Conservation (phyloP, 2,797 vertebrate species). For the Cuculus canorus region DNA sequence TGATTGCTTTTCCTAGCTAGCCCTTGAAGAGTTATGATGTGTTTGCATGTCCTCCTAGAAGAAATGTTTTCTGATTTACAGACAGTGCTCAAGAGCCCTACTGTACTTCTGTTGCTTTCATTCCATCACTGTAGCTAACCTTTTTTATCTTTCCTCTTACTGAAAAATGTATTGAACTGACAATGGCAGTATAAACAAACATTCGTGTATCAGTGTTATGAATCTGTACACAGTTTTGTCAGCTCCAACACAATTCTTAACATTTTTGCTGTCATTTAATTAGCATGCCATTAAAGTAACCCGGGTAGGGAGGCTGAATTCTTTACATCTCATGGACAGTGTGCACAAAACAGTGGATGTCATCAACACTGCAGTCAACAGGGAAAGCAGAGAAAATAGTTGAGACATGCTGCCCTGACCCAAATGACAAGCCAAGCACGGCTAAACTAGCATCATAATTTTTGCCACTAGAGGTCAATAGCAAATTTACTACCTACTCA, state of each 20-base stretch:
- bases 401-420: neutral
- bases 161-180: neutral
- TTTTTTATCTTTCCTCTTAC: neutral
- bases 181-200: neutral
- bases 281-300: neutral
- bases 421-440: neutral
- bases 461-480: neutral
- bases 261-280: neutral
- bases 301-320: neutral
- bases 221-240: neutral
- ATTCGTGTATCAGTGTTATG: neutral
- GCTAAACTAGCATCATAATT: neutral
- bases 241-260: neutral
- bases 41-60: neutral
- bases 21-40: neutral
- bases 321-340: neutral
- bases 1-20: neutral
- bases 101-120: neutral
- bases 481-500: neutral
- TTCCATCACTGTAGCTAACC: neutral
- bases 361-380: neutral
- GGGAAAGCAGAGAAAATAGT: neutral
- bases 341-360: neutral
- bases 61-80: neutral
- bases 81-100: neutral